Percentiles rank a stretch among this genome's conserved stretches.
Conservation (phyloP, 2,797 vertebrate species). For the Macroramphosus scolopax region DNA sequence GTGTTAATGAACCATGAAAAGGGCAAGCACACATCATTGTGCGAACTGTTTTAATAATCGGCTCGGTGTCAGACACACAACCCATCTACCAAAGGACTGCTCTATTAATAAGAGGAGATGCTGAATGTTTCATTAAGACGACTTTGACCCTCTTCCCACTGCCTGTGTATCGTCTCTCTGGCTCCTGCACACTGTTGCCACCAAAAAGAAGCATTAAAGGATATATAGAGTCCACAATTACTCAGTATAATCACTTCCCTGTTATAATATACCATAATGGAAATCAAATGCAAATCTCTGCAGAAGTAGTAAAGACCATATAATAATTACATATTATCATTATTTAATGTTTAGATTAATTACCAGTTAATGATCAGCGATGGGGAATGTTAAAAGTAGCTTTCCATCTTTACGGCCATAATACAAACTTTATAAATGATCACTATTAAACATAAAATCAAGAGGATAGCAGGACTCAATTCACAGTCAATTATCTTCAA, state of each 20-base stretch:
- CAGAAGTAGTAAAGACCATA: too few species aligned
- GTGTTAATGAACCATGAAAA: conserved; percentile 83
- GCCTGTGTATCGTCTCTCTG: conserved; percentile 1
- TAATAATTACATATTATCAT: too few species aligned
- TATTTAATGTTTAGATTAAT: too few species aligned
- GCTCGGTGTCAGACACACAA: conserved; percentile 52
- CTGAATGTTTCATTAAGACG: conserved; percentile 51
- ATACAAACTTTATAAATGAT: too few species aligned
- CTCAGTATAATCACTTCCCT: conserved; percentile 3
- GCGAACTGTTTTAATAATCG: conserved; percentile 72
- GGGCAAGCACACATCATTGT: conserved; percentile 73
- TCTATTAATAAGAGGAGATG: conserved; percentile 53
- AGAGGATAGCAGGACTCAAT: too few species aligned
- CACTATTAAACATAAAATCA: too few species aligned
- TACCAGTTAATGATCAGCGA: too few species aligned
- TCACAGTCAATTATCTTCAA: too few species aligned
- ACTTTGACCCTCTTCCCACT: conserved; percentile 20
- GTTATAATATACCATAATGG: conserved; percentile 8
- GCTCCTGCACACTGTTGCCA: background rate
- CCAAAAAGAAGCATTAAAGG: conserved; percentile 16
- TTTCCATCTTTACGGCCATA: too few species aligned
- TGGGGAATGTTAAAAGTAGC: too few species aligned
- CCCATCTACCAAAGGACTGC: conserved; percentile 50
- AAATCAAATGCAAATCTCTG: conserved; percentile 11
- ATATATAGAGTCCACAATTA: background rate